phyloP scores from a whole-genome alignment of 2,888 invertebrate species.

The Dolomedes plantarius region DNA sequence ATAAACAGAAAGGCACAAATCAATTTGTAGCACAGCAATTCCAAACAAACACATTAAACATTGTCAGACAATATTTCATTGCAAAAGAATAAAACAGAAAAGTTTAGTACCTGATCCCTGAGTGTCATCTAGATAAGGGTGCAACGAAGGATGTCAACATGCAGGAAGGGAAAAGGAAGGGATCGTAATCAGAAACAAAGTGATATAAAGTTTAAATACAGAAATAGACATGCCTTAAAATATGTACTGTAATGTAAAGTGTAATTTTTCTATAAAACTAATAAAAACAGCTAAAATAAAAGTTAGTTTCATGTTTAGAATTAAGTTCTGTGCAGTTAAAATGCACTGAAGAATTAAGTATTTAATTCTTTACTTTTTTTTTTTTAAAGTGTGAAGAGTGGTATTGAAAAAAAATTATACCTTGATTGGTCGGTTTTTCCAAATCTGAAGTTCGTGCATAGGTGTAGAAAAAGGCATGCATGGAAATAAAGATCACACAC shows the following conservation, averaged over 20 bases:
- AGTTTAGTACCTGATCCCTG: conserved; percentile 56
- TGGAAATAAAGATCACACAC: conserved; percentile 65
- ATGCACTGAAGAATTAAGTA: too few relatives aligned
- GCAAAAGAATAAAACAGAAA: conserved; percentile 19
- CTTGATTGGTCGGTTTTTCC: conserved; percentile 62
- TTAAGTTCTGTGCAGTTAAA: too few relatives aligned
- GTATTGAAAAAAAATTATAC: conserved; percentile 29
- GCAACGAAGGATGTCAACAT: conserved; percentile 66
- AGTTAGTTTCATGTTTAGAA: too few relatives aligned
- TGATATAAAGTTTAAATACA: not conserved
- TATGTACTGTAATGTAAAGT: not conserved
- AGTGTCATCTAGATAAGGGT: conserved; percentile 62
- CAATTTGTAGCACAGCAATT: not conserved
- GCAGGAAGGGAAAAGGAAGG: conserved; percentile 57
- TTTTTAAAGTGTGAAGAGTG: not conserved
- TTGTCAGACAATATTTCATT: conserved; percentile 11
- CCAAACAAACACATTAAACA: too few relatives aligned
- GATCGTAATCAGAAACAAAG: conserved; percentile 41
- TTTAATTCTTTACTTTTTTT: too few relatives aligned
- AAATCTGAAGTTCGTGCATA: conserved; percentile 57
- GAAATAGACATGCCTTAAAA: not conserved
- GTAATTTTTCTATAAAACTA: too few relatives aligned
- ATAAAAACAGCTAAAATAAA: too few relatives aligned
- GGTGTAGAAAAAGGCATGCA: conserved; percentile 54
- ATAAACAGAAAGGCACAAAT: not conserved